phyloP scores from a whole-genome alignment of 2,113 vertebrate genomes.

The Salvelinus sp. region DNA sequence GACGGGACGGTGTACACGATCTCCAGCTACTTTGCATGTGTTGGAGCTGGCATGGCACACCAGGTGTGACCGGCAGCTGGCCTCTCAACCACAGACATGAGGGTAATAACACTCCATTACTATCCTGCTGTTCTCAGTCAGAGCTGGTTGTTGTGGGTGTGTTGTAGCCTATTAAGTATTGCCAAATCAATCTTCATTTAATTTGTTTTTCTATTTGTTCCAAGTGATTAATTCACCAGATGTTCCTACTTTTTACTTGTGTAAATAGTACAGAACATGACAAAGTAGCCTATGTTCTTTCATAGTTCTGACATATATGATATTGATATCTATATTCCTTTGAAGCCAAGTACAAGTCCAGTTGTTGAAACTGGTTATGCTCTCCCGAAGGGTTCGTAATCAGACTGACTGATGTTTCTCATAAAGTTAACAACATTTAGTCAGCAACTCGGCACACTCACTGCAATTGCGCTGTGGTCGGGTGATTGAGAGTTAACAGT shows the following conservation, averaged over 20 bases:
- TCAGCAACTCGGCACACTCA: background rate
- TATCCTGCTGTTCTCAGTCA: background rate
- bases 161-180: background rate
- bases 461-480: slow-evolving; percentile 4
- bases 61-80: slow-evolving; percentile 17
- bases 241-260: too few species aligned
- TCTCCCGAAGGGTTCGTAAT: background rate
- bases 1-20: background rate
- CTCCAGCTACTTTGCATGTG: slow-evolving; percentile 15
- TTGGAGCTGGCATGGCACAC: background rate
- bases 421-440: slow-evolving; percentile 28
- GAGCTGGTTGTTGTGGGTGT: background rate
- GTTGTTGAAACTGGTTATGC: slow-evolving; percentile 6
- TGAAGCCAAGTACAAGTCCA: too few species aligned
- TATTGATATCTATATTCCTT: too few species aligned
- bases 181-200: background rate
- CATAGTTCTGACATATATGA: too few species aligned
- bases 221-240: background rate
- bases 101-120: slow-evolving; percentile 1
- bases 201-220: slow-evolving; percentile 1
- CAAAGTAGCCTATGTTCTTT: too few species aligned
- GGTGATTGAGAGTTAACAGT: slow-evolving; percentile 26
- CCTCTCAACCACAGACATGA: slow-evolving; percentile 32
- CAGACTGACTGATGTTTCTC: slow-evolving; percentile 44
- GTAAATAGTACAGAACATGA: too few species aligned